Percentiles rank a stretch among this genome's conserved stretches.
These are phyloP conservation scores for Chelon labrosus DNA, from an alignment of 2,797 vertebrate species.

Conservation along the genomic window DNA sequence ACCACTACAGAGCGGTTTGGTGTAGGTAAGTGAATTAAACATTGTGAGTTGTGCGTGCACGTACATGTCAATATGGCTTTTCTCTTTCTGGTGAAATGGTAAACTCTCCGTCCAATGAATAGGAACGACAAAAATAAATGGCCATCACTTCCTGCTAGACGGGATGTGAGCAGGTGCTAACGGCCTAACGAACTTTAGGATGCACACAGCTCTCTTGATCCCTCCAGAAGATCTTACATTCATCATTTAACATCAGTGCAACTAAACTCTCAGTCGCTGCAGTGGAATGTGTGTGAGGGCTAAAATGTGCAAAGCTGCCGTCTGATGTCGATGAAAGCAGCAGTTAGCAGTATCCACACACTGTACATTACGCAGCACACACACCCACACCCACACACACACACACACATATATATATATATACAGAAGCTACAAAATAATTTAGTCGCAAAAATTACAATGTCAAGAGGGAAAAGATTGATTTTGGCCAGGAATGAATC, in stretches of 20 bases:
- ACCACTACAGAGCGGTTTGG: constrained; percentile 77
- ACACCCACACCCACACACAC: too few relatives aligned
- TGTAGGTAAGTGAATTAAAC: constrained; percentile 77
- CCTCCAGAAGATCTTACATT: background rate
- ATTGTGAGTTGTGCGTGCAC: background rate
- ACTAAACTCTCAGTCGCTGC: background rate
- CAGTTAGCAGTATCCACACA: background rate
- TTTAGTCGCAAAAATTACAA: constrained; percentile 5
- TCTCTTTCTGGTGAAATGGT: constrained; percentile 11
- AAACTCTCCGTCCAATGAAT: background rate
- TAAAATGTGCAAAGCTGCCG: constrained; percentile 9
- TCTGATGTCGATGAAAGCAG: constrained; percentile 15
- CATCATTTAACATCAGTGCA: background rate
- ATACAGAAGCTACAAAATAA: background rate
- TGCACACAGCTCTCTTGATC: constrained; percentile 2
- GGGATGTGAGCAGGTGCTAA: constrained; percentile 78
- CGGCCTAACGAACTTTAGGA: constrained; percentile 17
- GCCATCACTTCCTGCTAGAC: constrained; percentile 69
- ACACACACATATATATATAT: background rate
- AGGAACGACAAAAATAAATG: constrained; percentile 10
- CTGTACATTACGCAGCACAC: constrained; percentile 13
- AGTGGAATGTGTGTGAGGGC: background rate
- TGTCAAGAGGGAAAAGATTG: constrained; percentile 1
- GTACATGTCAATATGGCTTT: background rate
- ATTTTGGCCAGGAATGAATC: constrained; percentile 23